Evolutionary conservation across 2,797 vertebrate genomes (phyloP).

Genomic region (Nyctibius grandis): DNA sequence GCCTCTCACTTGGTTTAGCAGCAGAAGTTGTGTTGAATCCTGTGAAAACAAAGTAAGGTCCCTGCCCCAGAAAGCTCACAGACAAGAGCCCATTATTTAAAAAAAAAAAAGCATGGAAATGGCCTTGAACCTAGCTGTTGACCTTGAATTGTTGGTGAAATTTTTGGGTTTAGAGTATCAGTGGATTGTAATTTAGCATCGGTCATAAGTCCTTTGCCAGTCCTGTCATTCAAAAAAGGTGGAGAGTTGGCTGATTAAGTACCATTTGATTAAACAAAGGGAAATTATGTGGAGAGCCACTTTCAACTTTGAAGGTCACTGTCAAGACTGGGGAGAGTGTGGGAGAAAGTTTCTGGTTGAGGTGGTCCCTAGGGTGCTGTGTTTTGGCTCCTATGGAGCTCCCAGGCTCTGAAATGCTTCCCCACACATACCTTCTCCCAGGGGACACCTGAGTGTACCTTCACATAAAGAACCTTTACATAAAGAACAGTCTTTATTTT

Average conservation of each 20-base stretch:
- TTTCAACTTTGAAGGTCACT: background rate
- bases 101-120: background rate
- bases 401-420: background rate
- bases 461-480: accelerated
- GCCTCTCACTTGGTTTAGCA: background rate
- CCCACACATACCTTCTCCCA: background rate
- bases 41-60: background rate
- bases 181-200: background rate
- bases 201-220: background rate
- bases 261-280: accelerated
- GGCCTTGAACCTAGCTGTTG: background rate
- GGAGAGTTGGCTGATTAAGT: background rate
- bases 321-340: background rate
- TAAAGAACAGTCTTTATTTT: accelerated
- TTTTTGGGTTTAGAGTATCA: background rate
- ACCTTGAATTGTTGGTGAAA: conserved; percentile 12
- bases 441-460: background rate
- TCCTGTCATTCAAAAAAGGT: background rate
- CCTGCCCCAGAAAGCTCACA: background rate
- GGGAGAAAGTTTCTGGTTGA: background rate
- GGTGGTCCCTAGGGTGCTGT: background rate
- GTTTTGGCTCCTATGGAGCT: background rate
- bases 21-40: background rate
- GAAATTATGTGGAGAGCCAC: background rate
- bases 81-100: background rate